These are phyloP conservation scores for Polia nebulosa DNA, from an alignment of 2,888 invertebrate genomes.

Conservation along the genomic window DNA sequence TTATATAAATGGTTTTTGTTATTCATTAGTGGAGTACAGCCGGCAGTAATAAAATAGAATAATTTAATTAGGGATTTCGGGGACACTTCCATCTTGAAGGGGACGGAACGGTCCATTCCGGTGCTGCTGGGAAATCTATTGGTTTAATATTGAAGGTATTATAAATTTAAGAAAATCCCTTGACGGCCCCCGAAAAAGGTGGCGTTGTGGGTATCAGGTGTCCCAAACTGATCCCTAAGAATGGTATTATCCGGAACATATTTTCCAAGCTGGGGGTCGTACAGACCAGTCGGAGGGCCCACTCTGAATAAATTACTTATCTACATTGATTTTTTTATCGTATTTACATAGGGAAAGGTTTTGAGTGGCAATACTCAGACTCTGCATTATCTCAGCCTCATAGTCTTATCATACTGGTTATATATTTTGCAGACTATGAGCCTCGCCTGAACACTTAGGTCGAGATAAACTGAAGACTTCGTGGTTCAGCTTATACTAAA, in stretches of 20 bases:
- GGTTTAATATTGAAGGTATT: conserved; percentile 64
- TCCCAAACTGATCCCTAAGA: conserved; percentile 84
- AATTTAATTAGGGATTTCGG: conserved; percentile 61
- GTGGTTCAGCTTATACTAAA: conserved; percentile 41
- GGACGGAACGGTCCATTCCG: conserved; percentile 41
- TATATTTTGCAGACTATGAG: conserved; percentile 45
- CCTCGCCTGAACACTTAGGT: conserved; percentile 44
- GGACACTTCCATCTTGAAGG: conserved; percentile 41
- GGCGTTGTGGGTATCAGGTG: conserved; percentile 86
- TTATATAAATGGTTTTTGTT: conserved; percentile 56
- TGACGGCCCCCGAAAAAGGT: conserved; percentile 75
- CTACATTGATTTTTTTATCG: conserved; percentile 76
- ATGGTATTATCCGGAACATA: conserved; percentile 87
- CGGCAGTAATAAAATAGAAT: conserved; percentile 60
- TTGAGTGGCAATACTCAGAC: conserved; percentile 57
- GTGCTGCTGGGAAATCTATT: conserved; percentile 47
- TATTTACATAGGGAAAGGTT: conserved; percentile 72
- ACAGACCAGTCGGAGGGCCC: conserved; percentile 75
- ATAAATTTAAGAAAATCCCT: conserved; percentile 76
- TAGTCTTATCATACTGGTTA: conserved; percentile 55
- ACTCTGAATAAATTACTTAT: conserved; percentile 87
- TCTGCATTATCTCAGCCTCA: conserved; percentile 52
- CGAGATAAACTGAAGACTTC: conserved; percentile 52
- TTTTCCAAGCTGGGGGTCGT: conserved; percentile 82
- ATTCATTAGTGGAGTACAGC: conserved; percentile 52